phyloP scores from a whole-genome alignment of 2,113 vertebrate species.

The Thomomys bottae region DNA sequence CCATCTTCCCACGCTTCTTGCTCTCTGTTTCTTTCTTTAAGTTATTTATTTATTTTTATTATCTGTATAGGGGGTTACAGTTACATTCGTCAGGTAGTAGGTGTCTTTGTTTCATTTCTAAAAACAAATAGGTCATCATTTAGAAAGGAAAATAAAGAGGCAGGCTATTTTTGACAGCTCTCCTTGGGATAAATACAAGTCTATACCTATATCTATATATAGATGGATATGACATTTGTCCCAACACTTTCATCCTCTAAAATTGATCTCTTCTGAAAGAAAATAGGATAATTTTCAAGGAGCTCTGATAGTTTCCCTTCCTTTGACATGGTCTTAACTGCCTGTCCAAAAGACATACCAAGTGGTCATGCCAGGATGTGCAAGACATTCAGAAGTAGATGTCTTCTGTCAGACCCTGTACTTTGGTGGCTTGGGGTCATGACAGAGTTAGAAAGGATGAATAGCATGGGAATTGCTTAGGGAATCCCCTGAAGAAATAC shows the following conservation, averaged over 20 bases:
- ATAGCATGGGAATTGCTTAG: not conserved
- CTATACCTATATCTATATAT: too few species aligned
- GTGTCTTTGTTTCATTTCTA: slow-evolving; percentile 7
- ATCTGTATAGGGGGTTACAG: too few species aligned
- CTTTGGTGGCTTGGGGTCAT: not conserved
- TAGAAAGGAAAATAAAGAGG: not conserved
- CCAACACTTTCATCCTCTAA: not conserved
- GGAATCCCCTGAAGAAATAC: not conserved
- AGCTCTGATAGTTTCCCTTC: not conserved
- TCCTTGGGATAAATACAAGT: not conserved
- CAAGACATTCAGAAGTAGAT: not conserved
- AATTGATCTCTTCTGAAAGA: not conserved
- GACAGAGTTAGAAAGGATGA: not conserved
- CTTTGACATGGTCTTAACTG: not conserved
- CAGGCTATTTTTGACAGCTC: not conserved
- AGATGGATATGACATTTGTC: not conserved
- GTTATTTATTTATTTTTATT: too few species aligned
- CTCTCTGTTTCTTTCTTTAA: too few species aligned
- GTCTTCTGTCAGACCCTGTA: not conserved
- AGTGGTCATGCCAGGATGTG: not conserved
- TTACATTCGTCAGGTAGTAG: too few species aligned
- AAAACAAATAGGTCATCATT: not conserved
- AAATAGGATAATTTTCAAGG: not conserved
- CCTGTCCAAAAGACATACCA: not conserved
- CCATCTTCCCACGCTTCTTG: not conserved